These are phyloP conservation scores for Lophura nycthemera DNA, from an alignment of 2,113 vertebrate genomes.

Conservation along the genomic window DNA sequence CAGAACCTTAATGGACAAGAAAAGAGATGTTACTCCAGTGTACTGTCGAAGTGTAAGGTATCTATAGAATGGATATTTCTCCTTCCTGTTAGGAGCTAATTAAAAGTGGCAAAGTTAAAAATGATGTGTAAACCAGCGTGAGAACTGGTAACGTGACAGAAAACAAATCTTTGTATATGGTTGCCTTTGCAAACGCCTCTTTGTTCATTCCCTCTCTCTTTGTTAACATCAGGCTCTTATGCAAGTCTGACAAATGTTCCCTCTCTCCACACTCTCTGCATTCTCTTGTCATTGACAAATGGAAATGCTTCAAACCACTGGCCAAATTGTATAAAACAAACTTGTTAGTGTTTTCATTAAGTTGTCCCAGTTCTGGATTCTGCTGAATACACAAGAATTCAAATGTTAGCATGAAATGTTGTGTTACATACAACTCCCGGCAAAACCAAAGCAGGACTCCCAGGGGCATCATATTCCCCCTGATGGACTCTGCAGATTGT, in stretches of 20 bases:
- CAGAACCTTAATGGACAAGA: not conserved
- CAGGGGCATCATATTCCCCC: not conserved
- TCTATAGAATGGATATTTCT: not conserved
- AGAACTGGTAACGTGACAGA: not conserved
- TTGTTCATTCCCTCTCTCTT: not conserved
- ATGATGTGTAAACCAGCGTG: not conserved
- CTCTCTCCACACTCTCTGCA: not conserved
- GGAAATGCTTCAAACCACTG: not conserved
- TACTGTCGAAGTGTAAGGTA: not conserved
- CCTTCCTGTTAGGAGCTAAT: not conserved
- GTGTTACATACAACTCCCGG: not conserved
- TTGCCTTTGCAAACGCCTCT: not conserved
- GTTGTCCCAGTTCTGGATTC: not conserved
- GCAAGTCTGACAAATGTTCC: not conserved
- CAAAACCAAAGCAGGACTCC: not conserved
- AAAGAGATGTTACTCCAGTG: not conserved
- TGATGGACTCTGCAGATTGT: fast-evolving
- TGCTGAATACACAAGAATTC: not conserved
- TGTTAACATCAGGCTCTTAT: not conserved
- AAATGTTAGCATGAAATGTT: not conserved
- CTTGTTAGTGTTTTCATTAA: not conserved
- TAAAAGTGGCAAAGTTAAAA: not conserved
- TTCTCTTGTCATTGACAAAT: not conserved
- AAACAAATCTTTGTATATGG: not conserved
- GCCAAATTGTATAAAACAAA: not conserved